These are phyloP conservation scores for Cardinalis cardinalis DNA, from an alignment of 2,113 vertebrate genomes.

Conservation along the genomic window DNA sequence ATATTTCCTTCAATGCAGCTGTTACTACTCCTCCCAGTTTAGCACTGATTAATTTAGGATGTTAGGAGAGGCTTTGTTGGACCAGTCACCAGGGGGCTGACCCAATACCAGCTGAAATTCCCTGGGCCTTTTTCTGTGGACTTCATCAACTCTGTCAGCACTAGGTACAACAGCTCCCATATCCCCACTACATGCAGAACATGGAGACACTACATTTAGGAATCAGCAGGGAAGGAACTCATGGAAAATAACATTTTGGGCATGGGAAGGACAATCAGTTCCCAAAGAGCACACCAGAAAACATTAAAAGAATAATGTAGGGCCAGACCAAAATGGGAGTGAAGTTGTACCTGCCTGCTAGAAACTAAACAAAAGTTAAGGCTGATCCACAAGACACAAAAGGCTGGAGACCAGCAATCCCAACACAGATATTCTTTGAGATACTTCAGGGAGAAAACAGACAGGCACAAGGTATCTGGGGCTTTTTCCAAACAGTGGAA, in stretches of 20 bases:
- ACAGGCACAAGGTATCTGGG: not conserved
- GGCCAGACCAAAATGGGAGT: not conserved
- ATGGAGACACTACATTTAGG: not conserved
- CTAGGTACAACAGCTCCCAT: not conserved
- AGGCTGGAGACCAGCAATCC: not conserved
- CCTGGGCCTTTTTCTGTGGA: not conserved
- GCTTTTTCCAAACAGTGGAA: not conserved
- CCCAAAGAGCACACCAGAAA: not conserved
- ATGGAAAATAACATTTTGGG: not conserved
- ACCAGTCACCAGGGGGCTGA: not conserved
- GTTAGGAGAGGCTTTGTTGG: not conserved
- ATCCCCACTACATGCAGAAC: not conserved
- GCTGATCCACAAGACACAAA: not conserved
- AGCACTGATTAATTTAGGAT: not conserved
- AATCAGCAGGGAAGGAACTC: not conserved
- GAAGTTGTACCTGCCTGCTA: not conserved
- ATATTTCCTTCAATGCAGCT: not conserved
- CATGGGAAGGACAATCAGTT: not conserved
- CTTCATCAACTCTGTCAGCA: not conserved
- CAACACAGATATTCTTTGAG: not conserved
- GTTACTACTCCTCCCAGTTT: conserved; percentile 2
- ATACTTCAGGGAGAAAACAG: not conserved
- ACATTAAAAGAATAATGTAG: not conserved
- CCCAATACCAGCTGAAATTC: not conserved
- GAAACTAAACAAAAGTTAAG: not conserved